Evolutionary conservation across 2,888 invertebrate species (phyloP).

Genomic region (Hermaeophaga mercurialis): DNA sequence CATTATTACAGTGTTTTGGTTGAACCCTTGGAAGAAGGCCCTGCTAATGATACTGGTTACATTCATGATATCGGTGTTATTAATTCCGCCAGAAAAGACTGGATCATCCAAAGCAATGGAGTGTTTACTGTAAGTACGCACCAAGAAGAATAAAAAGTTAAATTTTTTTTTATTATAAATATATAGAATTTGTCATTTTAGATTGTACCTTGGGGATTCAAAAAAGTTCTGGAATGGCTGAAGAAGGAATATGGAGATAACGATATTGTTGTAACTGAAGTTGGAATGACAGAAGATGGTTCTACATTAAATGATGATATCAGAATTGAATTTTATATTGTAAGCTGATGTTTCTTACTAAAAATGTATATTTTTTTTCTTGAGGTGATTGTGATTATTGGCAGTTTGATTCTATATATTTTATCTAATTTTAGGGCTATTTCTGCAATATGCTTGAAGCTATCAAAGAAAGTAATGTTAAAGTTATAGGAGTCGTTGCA

Average conservation of each 20-base stretch:
- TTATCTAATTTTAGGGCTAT: no score
- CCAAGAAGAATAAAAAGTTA: not conserved
- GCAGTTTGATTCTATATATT: no score
- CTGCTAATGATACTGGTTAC: constrained; percentile 24
- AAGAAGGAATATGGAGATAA: constrained; percentile 35
- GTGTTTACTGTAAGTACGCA: not conserved
- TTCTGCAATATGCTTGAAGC: no score
- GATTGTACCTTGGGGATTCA: constrained; percentile 38
- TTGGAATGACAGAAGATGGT: constrained; percentile 32
- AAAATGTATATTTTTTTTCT: no score
- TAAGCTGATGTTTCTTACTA: no score
- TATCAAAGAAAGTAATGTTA: no score
- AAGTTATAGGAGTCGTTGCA: no score
- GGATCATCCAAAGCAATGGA: constrained; percentile 19
- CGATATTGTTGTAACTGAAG: constrained; percentile 39
- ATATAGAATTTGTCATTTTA: constrained; percentile 13
- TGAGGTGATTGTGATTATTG: no score
- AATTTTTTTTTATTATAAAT: not conserved
- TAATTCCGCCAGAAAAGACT: constrained; percentile 56
- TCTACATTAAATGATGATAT: constrained; percentile 33
- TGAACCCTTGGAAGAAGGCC: constrained; percentile 36
- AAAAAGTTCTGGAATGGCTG: constrained; percentile 38
- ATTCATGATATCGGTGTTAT: constrained; percentile 52
- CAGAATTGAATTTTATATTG: no score
- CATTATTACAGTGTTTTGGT: constrained; percentile 69